A percentile compares a stretch with the other conserved stretches of the same genome.
Evolutionary conservation across 2,113 vertebrate species (phyloP).

Genomic region (Gorsachius goisagi): DNA sequence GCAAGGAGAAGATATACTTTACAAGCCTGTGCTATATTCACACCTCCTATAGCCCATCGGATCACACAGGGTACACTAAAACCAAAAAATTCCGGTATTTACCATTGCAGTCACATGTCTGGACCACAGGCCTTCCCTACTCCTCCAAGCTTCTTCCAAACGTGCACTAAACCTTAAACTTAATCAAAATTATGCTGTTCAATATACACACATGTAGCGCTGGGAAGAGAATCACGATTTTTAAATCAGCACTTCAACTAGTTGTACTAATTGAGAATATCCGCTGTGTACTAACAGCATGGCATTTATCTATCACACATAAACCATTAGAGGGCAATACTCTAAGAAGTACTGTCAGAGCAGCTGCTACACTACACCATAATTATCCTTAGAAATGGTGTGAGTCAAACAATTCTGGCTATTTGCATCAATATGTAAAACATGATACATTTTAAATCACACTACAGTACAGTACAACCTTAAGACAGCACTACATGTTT

Average conservation of each 20-base stretch:
- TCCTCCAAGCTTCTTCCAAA: neutral
- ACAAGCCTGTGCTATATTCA: neutral
- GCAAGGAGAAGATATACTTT: neutral
- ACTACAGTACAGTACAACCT: rapidly evolving
- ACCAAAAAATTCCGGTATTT: neutral
- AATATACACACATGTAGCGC: rapidly evolving
- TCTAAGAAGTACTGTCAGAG: neutral
- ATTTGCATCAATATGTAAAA: neutral
- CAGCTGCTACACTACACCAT: neutral
- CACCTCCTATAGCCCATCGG: neutral
- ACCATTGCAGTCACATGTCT: neutral
- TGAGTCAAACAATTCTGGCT: neutral
- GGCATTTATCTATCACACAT: neutral
- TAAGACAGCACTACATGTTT: neutral
- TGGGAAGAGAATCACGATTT: neutral
- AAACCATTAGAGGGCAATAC: neutral
- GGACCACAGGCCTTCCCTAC: neutral
- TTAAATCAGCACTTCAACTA: neutral
- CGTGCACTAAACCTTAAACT: neutral
- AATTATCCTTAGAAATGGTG: neutral
- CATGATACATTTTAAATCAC: rapidly evolving
- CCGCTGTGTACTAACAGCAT: neutral
- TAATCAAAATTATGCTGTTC: neutral
- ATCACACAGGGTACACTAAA: neutral
- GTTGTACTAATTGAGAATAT: neutral